phyloP scores from a whole-genome alignment of 1,140 invertebrate genomes.

The Littorina saxatilis region DNA sequence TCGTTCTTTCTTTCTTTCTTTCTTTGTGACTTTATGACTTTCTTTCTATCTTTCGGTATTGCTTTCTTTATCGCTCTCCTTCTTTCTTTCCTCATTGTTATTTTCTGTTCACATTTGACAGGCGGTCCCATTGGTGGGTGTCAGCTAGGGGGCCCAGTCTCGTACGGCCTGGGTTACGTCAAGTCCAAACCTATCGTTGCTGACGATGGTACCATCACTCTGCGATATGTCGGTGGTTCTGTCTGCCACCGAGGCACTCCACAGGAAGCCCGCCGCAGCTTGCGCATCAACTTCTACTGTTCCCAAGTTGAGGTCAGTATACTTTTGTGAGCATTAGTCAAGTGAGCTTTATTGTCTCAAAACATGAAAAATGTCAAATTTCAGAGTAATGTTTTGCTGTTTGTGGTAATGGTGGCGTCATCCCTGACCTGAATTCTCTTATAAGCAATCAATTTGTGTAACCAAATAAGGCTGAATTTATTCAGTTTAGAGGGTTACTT shows the following conservation, averaged over 20 bases:
- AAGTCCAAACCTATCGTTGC: constrained; percentile 63
- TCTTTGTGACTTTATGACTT: too few relatives aligned
- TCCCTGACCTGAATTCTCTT: too few relatives aligned
- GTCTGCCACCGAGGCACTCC: constrained; percentile 59
- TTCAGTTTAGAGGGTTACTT: too few relatives aligned
- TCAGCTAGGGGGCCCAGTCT: constrained; percentile 46
- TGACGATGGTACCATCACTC: constrained; percentile 58
- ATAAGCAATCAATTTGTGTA: too few relatives aligned
- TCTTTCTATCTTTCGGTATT: too few relatives aligned
- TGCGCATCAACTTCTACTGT: constrained; percentile 65
- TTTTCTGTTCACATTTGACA: too few relatives aligned
- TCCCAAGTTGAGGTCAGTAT: constrained; percentile 56
- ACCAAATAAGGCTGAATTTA: too few relatives aligned
- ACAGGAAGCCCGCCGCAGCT: constrained; percentile 55
- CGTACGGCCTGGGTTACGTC: constrained; percentile 67
- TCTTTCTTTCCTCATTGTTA: too few relatives aligned
- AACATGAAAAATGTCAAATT: neutral
- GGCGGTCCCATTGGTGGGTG: constrained; percentile 68
- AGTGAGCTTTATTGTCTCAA: constrained; percentile 28
- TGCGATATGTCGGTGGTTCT: constrained; percentile 63
- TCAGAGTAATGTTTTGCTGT: too few relatives aligned
- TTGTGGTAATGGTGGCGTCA: neutral
- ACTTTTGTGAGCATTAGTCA: too few relatives aligned
- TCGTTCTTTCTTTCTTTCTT: too few relatives aligned
- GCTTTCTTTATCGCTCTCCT: too few relatives aligned